Evolutionary conservation across 1,140 invertebrate species (phyloP).

Genomic region (Diprion similis): DNA sequence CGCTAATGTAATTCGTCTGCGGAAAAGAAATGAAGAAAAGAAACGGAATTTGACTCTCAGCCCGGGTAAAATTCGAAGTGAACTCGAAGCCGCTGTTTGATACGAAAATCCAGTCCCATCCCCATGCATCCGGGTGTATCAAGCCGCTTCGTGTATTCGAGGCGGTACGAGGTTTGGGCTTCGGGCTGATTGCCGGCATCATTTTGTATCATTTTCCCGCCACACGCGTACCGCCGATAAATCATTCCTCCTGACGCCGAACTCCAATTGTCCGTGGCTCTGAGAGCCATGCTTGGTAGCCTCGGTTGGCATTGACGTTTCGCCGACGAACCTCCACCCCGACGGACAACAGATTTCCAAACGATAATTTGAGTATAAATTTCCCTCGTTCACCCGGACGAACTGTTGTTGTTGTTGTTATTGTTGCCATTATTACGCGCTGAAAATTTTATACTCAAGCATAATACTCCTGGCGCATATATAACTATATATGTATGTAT

Average conservation of each 20-base stretch:
- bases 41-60: background rate
- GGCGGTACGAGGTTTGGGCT: constrained; percentile 11
- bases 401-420: constrained; percentile 17
- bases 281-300: constrained; percentile 8
- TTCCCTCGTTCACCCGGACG: constrained; percentile 39
- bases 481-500: too few relatives aligned
- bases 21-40: too few relatives aligned
- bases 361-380: constrained; percentile 54
- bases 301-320: background rate
- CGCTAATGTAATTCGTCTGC: too few relatives aligned
- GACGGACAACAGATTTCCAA: constrained; percentile 40
- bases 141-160: background rate
- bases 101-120: background rate
- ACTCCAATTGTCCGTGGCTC: constrained; percentile 41
- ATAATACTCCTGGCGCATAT: background rate
- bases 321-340: background rate
- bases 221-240: constrained; percentile 51
- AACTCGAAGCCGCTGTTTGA: background rate
- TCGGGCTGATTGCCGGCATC: constrained; percentile 35
- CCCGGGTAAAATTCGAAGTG: background rate
- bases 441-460: constrained; percentile 24
- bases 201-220: constrained; percentile 58
- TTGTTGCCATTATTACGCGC: constrained; percentile 36
- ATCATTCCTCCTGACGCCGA: constrained; percentile 44
- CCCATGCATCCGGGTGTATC: background rate